Evolutionary conservation across 92 coral and sea anemone species (phyloP), one percentile per base, ranked within the genome.

Genomic region (Phymanthus crucifer): DNA sequence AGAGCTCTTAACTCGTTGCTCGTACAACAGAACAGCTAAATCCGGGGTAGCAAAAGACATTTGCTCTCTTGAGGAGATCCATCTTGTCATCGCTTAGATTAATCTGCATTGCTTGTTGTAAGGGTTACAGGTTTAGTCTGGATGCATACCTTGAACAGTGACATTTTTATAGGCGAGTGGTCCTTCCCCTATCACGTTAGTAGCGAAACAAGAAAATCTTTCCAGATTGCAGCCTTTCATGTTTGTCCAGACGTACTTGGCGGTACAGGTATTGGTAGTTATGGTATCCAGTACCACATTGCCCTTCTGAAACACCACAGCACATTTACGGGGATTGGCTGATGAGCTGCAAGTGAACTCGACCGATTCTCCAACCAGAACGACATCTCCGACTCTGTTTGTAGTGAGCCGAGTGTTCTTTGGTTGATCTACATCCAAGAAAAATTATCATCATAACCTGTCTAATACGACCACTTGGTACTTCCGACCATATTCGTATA

Each of bases 291-390:
- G 11, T 18, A 3, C 3, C 17, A 40, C 50, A 27, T 35, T 19
- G 0, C 70, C 70, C 57, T 35, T 23, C 13, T 13, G 29, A 27
- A 75, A 52, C 48, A 34, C 31, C 33, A 75, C 18, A 1, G 32
- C 21, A 21, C 79, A 75, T 54, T n/a, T 9, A 8, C 29, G 3
- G 8, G 79, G 79, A 48, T 75, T 52, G 19, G 79, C 79, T 75
- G 36, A 11, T 10, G 79, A 32, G 6, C 32, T 9, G 29, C 79
- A 75, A 1, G 69, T 54, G 24, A 75, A 24, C 17, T 54, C 24
- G 21, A 75, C 70, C 8, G 17, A 9, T 21, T 75, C 79, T 18
- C 79, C 79, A 13, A 54, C 10, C 17, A 52, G 19, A n/a, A 75
- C 33, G 32, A 36, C 65, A 31, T 35, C 29, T 31, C 12, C 27